Evolutionary conservation across 35 echinoderm and acorn worm species (phyloP), one percentile per base, ranked within the genome.

Genomic region (Apostichopus japonicus): DNA sequence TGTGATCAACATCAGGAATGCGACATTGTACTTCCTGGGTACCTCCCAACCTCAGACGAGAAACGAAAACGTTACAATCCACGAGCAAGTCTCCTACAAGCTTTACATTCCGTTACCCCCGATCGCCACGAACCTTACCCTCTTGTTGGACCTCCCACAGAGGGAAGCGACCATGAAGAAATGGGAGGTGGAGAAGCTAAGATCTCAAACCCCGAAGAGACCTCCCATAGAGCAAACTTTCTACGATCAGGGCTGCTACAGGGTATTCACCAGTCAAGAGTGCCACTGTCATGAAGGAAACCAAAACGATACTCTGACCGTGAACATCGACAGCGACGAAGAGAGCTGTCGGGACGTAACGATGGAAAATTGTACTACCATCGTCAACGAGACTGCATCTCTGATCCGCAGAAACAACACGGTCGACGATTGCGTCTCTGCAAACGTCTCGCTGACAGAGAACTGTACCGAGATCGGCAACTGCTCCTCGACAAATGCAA

Each of bases 1-100:
- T 82, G 90, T 96, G 10, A 91, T 96, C 92, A 94, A 96, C 72
- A 96, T 96, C 57, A 65, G 95, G 3, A 96, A 96, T 82, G 92
- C 92, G n/a, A 92, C 95, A 33, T 78, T 96, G 1, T 56, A 88
- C 17, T 96, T 96, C 59, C 77, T 94, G 27, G 95, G 95, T 15
- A 94, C 95, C 1, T 96, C 95, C 17, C 92, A 92, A 44, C 79
- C 82, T 0, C 87, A 93, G 78, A 96, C 95, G 3, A 92, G 19
- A 10, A 82, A 94, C 27, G 82, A 91, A 44, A 9, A 77, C 19
- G 92, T 96, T 2, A 80, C 89, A 17, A 94, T 96, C 72, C 79
- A 96, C 59, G 95, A 96, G 67, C 95, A 96, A 70, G 92, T 87
- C 10, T 92, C 90, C 6, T 96, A 93, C 82, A 10, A 56, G 17